A percentile compares a stretch with the other conserved stretches of the same genome.
phyloP scores from a whole-genome alignment of 2,888 invertebrate species.

The Erebia palarica region DNA sequence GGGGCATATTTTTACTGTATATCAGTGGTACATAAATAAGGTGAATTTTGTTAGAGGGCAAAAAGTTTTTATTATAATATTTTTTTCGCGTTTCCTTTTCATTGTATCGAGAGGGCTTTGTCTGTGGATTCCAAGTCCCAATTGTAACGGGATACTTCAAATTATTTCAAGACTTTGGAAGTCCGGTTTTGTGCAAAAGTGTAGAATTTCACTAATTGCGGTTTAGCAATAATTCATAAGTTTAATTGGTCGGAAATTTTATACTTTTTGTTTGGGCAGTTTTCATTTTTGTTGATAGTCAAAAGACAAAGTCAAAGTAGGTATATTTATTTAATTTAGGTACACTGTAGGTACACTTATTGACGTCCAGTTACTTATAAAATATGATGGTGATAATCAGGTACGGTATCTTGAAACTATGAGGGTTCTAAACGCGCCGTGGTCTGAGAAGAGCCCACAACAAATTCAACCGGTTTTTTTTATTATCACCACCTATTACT shows the following conservation, averaged over 20 bases:
- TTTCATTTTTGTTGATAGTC: too few species aligned
- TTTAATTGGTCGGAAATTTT: conserved; percentile 44
- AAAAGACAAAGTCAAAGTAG: too few species aligned
- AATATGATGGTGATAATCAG: too few species aligned
- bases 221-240: conserved; percentile 40
- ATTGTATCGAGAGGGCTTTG: conserved; percentile 24
- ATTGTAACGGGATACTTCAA: conserved; percentile 53
- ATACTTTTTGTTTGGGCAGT: conserved; percentile 39
- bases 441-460: too few species aligned
- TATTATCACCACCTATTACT: too few species aligned
- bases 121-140: conserved; percentile 26
- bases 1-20: not conserved
- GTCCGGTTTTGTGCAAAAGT: conserved; percentile 40
- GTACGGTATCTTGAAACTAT: too few species aligned
- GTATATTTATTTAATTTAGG: too few species aligned
- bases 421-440: too few species aligned
- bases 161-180: conserved; percentile 44
- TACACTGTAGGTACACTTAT: too few species aligned
- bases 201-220: conserved; percentile 39
- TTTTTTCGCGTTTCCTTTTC: conserved; percentile 20
- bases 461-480: too few species aligned
- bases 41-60: conserved; percentile 25
- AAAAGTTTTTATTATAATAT: conserved; percentile 23
- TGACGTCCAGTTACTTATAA: too few species aligned
- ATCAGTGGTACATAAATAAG: conserved; percentile 12